phyloP scores from a whole-genome alignment of 2,888 invertebrate genomes.

The Plagodis dolabraria region DNA sequence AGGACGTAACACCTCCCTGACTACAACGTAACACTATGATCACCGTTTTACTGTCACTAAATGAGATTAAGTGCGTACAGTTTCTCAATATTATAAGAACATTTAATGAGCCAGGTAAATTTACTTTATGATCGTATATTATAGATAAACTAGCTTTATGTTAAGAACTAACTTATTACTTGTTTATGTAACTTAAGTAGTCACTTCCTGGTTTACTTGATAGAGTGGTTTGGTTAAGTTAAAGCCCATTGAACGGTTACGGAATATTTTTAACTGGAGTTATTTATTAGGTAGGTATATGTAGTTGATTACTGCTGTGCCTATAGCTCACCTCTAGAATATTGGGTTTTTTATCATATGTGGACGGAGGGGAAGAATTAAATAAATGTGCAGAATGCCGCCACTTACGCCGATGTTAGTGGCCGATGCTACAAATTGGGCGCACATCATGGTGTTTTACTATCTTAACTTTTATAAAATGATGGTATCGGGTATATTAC shows the following conservation, averaged over 20 bases:
- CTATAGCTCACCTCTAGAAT: too few relatives aligned
- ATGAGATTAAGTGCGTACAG: conserved; percentile 70
- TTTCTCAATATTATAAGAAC: conserved; percentile 70
- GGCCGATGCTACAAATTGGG: too few relatives aligned
- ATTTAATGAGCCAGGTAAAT: conserved; percentile 57
- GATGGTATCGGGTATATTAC: too few relatives aligned
- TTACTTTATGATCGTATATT: conserved; percentile 39
- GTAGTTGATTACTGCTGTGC: too few relatives aligned
- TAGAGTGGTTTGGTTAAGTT: conserved; percentile 18
- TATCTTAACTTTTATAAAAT: too few relatives aligned
- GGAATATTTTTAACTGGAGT: neutral
- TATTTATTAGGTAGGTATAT: too few relatives aligned
- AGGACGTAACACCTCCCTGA: conserved; percentile 41
- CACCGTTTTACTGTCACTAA: conserved; percentile 75
- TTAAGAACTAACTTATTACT: conserved; percentile 26
- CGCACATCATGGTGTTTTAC: too few relatives aligned
- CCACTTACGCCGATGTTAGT: too few relatives aligned
- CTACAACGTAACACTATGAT: conserved; percentile 55
- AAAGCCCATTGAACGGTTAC: conserved; percentile 10
- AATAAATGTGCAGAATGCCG: too few relatives aligned
- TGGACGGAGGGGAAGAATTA: too few relatives aligned
- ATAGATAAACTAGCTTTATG: conserved; percentile 28
- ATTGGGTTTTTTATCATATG: too few relatives aligned
- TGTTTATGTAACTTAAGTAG: conserved; percentile 29
- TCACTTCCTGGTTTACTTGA: conserved; percentile 21